These are phyloP conservation scores for Cnemophilus loriae DNA, from an alignment of 2,113 vertebrate species.

Conservation along the genomic window DNA sequence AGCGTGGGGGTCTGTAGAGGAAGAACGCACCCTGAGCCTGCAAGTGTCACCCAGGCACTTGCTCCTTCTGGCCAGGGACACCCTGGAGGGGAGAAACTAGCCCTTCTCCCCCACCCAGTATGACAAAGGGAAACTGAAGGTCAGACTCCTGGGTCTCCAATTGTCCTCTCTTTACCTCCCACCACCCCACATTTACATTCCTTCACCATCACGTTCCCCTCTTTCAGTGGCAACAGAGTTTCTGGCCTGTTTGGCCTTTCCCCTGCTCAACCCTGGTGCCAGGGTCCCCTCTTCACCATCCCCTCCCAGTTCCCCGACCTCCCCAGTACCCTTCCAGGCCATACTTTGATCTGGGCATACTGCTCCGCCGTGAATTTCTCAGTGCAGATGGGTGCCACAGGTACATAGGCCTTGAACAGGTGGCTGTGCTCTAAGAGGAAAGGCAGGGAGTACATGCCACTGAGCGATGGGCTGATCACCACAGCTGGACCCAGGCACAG, in stretches of 20 bases:
- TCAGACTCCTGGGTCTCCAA: not conserved
- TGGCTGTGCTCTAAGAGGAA: constrained; percentile 81
- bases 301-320: not conserved
- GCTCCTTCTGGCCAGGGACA: not conserved
- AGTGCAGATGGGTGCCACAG: constrained; percentile 94
- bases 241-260: not conserved
- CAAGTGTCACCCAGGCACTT: not conserved
- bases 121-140: not conserved
- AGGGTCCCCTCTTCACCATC: not conserved
- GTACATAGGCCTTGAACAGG: constrained; percentile 84
- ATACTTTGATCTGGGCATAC: constrained; percentile 83
- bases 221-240: not conserved
- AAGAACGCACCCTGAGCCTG: not conserved
- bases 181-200: not conserved
- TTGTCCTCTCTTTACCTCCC: not conserved
- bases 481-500: constrained; percentile 78
- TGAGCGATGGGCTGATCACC: constrained; percentile 92
- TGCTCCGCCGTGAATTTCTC: constrained; percentile 82
- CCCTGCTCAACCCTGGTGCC: rapidly evolving
- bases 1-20: constrained; percentile 79
- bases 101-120: not conserved
- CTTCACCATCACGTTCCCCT: not conserved
- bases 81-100: not conserved
- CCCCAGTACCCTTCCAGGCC: not conserved
- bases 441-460: constrained; percentile 94